A percentile compares a stretch with the other conserved stretches of the same genome.
Evolutionary conservation across 2,888 invertebrate genomes (phyloP).

Genomic region (Drosophila niveifrons): DNA sequence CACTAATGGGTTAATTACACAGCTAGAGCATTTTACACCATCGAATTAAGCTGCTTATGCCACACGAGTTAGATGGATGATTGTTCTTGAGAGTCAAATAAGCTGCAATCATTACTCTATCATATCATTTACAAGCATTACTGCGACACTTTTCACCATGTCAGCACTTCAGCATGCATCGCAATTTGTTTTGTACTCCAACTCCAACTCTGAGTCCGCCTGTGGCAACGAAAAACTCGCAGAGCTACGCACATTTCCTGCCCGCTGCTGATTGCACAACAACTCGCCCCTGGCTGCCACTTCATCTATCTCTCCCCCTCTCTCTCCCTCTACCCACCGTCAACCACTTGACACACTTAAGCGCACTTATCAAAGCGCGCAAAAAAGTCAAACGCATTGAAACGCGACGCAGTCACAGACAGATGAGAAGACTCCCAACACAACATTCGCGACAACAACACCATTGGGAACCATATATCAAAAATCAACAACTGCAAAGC

Average conservation of each 20-base stretch:
- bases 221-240: slow-evolving; percentile 54
- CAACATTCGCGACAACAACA: slow-evolving; percentile 51
- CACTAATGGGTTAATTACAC: slow-evolving; percentile 49
- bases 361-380: slow-evolving; percentile 65
- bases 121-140: slow-evolving; percentile 49
- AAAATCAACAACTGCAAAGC: slow-evolving; percentile 72
- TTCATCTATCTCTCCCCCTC: slow-evolving; percentile 9
- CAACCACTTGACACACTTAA: slow-evolving; percentile 63
- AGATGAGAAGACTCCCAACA: slow-evolving; percentile 28
- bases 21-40: slow-evolving; percentile 6
- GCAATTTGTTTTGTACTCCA: slow-evolving; percentile 48
- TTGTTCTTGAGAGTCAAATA: slow-evolving; percentile 13
- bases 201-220: slow-evolving; percentile 45
- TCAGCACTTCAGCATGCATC: slow-evolving; percentile 43
- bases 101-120: slow-evolving; percentile 47
- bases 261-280: slow-evolving; percentile 66
- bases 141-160: slow-evolving; percentile 48
- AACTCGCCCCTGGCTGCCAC: neutral
- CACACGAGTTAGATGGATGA: neutral
- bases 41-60: neutral
- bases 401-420: slow-evolving; percentile 68
- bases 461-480: slow-evolving; percentile 76
- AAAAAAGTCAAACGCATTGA: slow-evolving; percentile 74
- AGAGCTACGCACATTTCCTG: slow-evolving; percentile 69
- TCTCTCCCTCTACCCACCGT: slow-evolving; percentile 26